Base-by-base conservation (phyloP, 2,888 invertebrate genomes). In the Sericinus montela region DNA sequence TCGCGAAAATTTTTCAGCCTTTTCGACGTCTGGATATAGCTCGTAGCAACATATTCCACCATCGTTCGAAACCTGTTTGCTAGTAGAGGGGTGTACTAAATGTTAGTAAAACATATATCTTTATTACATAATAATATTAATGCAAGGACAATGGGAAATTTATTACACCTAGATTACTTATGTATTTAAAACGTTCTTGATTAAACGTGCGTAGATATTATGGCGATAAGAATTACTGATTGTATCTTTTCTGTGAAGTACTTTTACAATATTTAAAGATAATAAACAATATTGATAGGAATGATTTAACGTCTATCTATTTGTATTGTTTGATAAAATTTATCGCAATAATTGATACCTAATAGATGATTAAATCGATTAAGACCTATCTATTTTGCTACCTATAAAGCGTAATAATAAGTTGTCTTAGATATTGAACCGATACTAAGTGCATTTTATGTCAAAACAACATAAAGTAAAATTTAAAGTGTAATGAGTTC, bases 261-360 rank as follows among this genome's bases (percentile, higher is more conserved):
- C 76, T 76, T 78, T 75, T 77, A 81, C 76, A 80, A 76, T 79
- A 80, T 72, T 77, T 66, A 75, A 74, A 78, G 82, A 85, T 85
- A 82, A 75, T 76, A 80, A 69, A 77, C 79, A 83, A 80, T 81
- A 78, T 65, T 69, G 83, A 85, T 86, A 83, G 71, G 68, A 73
- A 68, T 77, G 78, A 84, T 79, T 81, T 80, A 75, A 76, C 72
- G 69, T 74, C 69, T 73, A 77, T 81, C 69, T 78, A 70, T 79
- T 79, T 75, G 80, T 83, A 83, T 85, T 85, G 80, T 83, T 82
- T 71, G 85, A 85, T 86, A 84, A 78, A 67, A 69, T 67, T 72
- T 79, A 86, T 85, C 76, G 65, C 64, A 72, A 75, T 80, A 75
- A 78, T 76, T 76, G 67, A 69, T 75, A 72, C 72, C 71, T 69